Evolutionary conservation across 2,113 vertebrate genomes (phyloP).

Genomic region (Microcebus tavaratra): DNA sequence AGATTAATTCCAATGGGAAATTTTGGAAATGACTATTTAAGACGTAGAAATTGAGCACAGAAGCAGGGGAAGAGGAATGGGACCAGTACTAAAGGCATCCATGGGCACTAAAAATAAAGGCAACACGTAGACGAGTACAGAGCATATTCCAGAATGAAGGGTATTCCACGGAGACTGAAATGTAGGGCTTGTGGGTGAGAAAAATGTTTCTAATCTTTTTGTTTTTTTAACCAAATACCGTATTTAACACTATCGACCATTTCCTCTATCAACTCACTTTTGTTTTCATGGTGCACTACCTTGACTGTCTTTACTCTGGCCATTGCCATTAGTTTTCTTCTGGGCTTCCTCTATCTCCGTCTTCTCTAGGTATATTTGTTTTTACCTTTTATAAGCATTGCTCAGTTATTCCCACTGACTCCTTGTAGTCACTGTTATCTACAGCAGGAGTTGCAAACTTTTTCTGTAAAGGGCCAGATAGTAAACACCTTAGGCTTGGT

Average conservation of each 20-base stretch:
- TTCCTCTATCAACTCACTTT: not conserved
- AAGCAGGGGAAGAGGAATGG: not conserved
- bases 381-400: not conserved
- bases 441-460: not conserved
- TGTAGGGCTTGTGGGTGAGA: not conserved
- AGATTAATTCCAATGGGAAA: not conserved
- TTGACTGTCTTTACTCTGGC: not conserved
- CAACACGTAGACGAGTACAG: not conserved
- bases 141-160: not conserved
- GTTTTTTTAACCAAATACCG: not conserved
- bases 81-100: not conserved
- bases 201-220: not conserved
- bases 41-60: not conserved
- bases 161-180: not conserved
- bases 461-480: not conserved
- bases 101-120: not conserved
- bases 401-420: not conserved
- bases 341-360: not conserved
- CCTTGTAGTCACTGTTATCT: not conserved
- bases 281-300: not conserved
- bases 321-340: not conserved
- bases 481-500: not conserved
- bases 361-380: not conserved
- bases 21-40: conserved; percentile 9
- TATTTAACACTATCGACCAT: not conserved